These are phyloP conservation scores for Protobothrops flavoviridis DNA, from an alignment of 2,113 vertebrate genomes.

Conservation along the genomic window DNA sequence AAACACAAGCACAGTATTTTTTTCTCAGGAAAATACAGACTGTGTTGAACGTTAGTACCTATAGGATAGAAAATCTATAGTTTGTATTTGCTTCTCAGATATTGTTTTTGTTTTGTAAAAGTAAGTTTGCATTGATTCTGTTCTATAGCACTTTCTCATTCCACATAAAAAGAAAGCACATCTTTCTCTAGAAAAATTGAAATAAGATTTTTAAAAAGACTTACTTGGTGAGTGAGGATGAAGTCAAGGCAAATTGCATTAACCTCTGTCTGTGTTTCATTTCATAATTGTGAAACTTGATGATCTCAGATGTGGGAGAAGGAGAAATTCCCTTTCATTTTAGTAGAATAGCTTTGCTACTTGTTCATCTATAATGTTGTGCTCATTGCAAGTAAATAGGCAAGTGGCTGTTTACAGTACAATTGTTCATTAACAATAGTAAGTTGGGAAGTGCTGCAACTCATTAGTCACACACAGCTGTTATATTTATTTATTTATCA, in stretches of 20 bases:
- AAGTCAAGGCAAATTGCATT: background rate
- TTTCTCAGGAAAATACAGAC: background rate
- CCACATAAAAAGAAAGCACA: background rate
- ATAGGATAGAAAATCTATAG: background rate
- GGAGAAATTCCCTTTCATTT: background rate
- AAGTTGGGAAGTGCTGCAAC: background rate
- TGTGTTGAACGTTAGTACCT: rapidly evolving
- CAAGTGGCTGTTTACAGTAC: background rate
- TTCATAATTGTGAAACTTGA: background rate
- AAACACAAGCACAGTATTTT: background rate
- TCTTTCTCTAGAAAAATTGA: background rate
- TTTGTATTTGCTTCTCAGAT: background rate
- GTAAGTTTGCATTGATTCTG: background rate
- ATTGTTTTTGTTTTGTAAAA: background rate
- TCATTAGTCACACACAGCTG: background rate
- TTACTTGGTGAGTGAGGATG: background rate
- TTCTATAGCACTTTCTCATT: background rate
- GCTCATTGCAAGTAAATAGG: background rate
- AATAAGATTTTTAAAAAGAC: background rate
- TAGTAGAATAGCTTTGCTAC: background rate
- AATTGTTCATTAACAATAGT: background rate
- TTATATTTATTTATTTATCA: background rate
- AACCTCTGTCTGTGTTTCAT: background rate
- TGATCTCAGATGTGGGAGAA: too few species aligned
- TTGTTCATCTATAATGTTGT: background rate